Evolutionary conservation across 2,113 vertebrate genomes (phyloP).

Genomic region (Boleophthalmus pectinirostris): DNA sequence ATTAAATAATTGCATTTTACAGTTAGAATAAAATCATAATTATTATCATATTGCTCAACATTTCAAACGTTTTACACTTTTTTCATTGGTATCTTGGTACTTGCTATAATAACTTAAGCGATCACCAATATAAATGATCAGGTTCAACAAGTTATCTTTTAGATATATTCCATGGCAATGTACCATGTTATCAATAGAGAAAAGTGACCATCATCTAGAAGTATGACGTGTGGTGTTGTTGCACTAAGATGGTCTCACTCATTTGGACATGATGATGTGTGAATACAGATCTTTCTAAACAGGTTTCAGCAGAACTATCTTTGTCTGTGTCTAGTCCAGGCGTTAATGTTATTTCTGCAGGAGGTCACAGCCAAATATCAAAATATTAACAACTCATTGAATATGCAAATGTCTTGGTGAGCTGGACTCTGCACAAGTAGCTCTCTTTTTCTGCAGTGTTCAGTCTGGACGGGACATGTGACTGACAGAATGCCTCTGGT

Average conservation of each 20-base stretch:
- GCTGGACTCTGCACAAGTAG: constrained; percentile 65
- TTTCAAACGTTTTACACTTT: no score
- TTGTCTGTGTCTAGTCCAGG: constrained; percentile 67
- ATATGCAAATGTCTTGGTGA: constrained; percentile 76
- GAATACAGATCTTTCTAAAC: constrained; percentile 1
- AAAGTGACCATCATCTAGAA: no score
- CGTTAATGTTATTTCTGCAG: constrained; percentile 63
- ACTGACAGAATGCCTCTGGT: constrained; percentile 61
- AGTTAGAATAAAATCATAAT: neutral
- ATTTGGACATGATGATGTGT: neutral
- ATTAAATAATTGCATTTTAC: neutral
- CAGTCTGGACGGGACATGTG: constrained; percentile 66
- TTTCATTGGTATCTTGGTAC: no score
- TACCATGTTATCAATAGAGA: no score
- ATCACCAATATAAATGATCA: no score
- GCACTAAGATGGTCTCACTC: neutral
- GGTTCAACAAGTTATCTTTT: no score
- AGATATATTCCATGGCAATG: no score
- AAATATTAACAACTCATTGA: constrained; percentile 72
- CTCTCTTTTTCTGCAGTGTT: constrained; percentile 68
- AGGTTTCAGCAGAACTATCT: constrained; percentile 51
- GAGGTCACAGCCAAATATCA: constrained; percentile 68
- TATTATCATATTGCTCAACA: no score
- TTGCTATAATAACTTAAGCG: no score
- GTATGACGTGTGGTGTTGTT: neutral